Evolutionary conservation across 2,113 vertebrate species (phyloP).

Genomic region (Pelodiscus sinensis): DNA sequence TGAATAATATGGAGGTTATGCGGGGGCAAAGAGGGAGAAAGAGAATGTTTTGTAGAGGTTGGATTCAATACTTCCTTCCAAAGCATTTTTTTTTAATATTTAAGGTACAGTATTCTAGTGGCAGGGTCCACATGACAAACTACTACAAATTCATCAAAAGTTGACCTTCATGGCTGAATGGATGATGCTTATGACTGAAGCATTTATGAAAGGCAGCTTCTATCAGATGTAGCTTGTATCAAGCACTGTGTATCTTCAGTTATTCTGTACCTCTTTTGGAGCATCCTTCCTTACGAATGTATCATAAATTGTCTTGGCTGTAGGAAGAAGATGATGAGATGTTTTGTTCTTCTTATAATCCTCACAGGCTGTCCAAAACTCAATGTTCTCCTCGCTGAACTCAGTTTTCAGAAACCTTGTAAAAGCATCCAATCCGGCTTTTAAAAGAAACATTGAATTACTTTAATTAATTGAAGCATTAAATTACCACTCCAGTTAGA

Average conservation of each 20-base stretch:
- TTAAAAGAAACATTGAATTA: neutral
- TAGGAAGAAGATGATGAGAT: conserved; percentile 80
- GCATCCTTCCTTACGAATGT: conserved; percentile 88
- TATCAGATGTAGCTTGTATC: neutral
- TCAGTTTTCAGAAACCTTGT: conserved; percentile 90
- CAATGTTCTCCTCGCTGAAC: conserved; percentile 97
- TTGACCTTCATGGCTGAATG: neutral
- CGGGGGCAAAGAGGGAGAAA: neutral
- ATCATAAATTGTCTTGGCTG: conserved; percentile 90
- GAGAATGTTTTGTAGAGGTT: neutral
- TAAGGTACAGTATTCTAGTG: neutral
- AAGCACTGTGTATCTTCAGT: neutral
- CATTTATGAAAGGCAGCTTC: neutral
- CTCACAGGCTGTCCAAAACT: conserved; percentile 96
- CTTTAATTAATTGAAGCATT: neutral
- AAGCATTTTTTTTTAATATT: neutral
- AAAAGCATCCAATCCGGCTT: conserved; percentile 90
- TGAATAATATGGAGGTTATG: neutral
- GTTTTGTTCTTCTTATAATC: conserved; percentile 90
- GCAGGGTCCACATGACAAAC: neutral
- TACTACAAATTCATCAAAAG: neutral
- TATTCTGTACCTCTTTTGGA: conserved; percentile 90
- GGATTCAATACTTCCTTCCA: neutral
- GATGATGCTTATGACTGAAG: neutral
- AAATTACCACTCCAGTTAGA: neutral